phyloP scores from a whole-genome alignment of 2,113 vertebrate genomes.

The Paralichthys olivaceus region DNA sequence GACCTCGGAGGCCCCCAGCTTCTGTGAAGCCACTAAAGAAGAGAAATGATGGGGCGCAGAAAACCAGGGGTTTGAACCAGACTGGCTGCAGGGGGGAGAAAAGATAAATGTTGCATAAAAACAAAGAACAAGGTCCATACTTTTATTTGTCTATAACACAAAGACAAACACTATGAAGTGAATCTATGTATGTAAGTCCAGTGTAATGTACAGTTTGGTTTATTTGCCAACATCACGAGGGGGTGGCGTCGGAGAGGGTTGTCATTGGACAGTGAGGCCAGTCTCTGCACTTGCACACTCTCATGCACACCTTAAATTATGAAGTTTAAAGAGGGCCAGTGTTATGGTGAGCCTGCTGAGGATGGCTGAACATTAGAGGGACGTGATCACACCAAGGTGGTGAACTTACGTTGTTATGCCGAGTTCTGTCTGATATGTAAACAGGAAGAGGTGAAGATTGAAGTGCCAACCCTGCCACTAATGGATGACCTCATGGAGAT shows the following conservation, averaged over 20 bases:
- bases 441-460: too few species aligned
- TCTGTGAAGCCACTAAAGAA: conserved; percentile 46
- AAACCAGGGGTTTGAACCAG: conserved; percentile 36
- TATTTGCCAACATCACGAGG: background rate
- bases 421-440: too few species aligned
- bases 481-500: background rate
- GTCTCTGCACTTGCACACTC: too few species aligned
- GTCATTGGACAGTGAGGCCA: too few species aligned
- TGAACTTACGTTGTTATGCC: too few species aligned
- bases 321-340: background rate
- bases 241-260: too few species aligned
- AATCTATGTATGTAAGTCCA: background rate
- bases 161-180: background rate
- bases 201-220: background rate
- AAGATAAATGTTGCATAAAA: conserved; percentile 33
- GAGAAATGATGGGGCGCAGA: conserved; percentile 45
- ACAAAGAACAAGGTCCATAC: conserved; percentile 23
- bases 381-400: too few species aligned
- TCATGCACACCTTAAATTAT: too few species aligned
- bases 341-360: too few species aligned
- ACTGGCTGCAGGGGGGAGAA: conserved; percentile 31
- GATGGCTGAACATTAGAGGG: too few species aligned
- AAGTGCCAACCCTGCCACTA: background rate
- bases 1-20: conserved; percentile 60
- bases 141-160: conserved; percentile 5